phyloP scores from a whole-genome alignment of 2,888 invertebrate species.

The Caenorhabditis sp. region DNA sequence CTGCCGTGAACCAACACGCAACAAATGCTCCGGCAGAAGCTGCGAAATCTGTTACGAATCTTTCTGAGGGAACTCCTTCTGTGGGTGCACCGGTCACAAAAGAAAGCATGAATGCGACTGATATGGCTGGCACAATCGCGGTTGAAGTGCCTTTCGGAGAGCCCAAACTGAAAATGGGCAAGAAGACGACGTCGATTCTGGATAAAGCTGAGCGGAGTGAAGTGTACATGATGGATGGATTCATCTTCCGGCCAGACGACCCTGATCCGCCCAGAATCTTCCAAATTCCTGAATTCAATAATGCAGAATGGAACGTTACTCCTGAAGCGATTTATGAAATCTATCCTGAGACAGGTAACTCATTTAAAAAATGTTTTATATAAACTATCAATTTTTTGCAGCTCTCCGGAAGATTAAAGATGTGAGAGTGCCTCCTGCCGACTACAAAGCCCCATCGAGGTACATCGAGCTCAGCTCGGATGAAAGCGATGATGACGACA shows the following conservation, averaged over 20 bases:
- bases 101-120: no score
- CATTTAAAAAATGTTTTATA: background rate
- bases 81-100: no score
- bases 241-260: constrained; percentile 12
- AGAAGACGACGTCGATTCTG: background rate
- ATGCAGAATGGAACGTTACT: background rate
- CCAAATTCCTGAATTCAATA: background rate
- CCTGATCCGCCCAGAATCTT: background rate
- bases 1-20: no score
- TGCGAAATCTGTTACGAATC: no score
- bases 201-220: background rate
- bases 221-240: constrained; percentile 16
- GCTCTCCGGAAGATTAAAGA: background rate
- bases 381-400: background rate
- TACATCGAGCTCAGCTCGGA: background rate
- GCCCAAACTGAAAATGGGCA: background rate
- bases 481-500: no score
- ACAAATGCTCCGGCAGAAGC: no score
- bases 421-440: background rate
- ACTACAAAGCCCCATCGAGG: background rate
- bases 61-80: no score
- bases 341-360: constrained; percentile 1
- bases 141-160: background rate
- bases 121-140: no score
- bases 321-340: constrained; percentile 2